A percentile compares a stretch with the other conserved stretches of the same genome.
Conservation (phyloP, 2,797 vertebrate genomes). For the Psittacula derbiana region DNA sequence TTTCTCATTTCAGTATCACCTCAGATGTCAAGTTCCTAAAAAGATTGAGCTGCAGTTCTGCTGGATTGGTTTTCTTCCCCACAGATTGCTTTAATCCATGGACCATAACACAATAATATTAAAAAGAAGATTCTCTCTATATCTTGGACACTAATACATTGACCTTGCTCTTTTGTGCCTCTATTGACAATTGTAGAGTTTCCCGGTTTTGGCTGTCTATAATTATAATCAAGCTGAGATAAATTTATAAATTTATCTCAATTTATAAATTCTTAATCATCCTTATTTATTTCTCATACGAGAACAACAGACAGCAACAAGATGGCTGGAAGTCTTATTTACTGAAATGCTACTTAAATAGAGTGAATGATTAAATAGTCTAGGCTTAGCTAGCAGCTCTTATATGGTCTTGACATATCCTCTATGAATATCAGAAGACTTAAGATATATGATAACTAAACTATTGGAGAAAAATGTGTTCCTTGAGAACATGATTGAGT, state of each 20-base stretch:
- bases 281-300: neutral
- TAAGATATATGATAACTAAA: neutral
- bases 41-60: neutral
- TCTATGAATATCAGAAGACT: neutral
- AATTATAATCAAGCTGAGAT: neutral
- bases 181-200: neutral
- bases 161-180: neutral
- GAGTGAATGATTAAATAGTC: neutral
- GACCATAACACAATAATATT: neutral
- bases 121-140: neutral
- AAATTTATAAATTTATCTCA: neutral
- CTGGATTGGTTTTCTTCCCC: neutral
- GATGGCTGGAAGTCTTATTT: neutral
- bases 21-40: neutral
- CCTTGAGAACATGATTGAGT: rapidly evolving
- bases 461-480: neutral
- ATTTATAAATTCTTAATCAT: neutral
- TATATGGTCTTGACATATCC: neutral
- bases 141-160: neutral
- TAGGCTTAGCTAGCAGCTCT: neutral
- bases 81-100: neutral
- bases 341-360: neutral
- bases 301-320: neutral
- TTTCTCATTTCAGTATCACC: neutral
- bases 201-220: neutral